A percentile compares a stretch with the other conserved stretches of the same genome.
These are phyloP conservation scores for Wasmannia auropunctata DNA, from an alignment of 1,140 invertebrate species.

Conservation along the genomic window DNA sequence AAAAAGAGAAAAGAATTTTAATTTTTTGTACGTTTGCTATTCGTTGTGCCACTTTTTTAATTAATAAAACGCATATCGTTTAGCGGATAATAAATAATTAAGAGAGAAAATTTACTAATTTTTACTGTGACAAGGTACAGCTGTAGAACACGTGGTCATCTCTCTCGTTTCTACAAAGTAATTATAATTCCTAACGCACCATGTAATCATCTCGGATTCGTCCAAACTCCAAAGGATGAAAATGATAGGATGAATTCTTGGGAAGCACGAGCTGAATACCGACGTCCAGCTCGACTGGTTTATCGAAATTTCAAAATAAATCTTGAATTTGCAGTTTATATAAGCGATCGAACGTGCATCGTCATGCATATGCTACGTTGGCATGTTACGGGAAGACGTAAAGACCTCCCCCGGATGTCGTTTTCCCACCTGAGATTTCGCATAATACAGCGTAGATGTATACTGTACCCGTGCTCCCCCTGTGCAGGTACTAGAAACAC, in stretches of 20 bases:
- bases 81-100: not conserved
- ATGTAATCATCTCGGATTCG: constrained; percentile 35
- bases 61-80: not conserved
- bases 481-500: constrained; percentile 55
- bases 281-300: not conserved
- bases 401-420: constrained; percentile 6
- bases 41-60: not conserved
- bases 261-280: constrained; percentile 50
- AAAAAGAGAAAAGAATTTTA: not conserved
- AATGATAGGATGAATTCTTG: constrained; percentile 55
- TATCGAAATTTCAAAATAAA: constrained; percentile 33
- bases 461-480: constrained; percentile 9
- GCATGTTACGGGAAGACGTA: constrained; percentile 11
- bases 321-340: constrained; percentile 57
- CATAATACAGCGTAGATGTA: constrained; percentile 41
- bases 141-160: not conserved
- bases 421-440: constrained; percentile 48
- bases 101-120: not conserved
- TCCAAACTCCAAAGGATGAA: constrained; percentile 37
- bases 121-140: not conserved
- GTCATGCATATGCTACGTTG: constrained; percentile 7
- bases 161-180: constrained; percentile 44
- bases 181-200: constrained; percentile 54
- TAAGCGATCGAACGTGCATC: constrained; percentile 54
- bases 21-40: not conserved